Percentiles rank a stretch among this genome's conserved stretches.
Evolutionary conservation across 2,797 vertebrate genomes (phyloP).

Genomic region (Rhynchonycteris naso): DNA sequence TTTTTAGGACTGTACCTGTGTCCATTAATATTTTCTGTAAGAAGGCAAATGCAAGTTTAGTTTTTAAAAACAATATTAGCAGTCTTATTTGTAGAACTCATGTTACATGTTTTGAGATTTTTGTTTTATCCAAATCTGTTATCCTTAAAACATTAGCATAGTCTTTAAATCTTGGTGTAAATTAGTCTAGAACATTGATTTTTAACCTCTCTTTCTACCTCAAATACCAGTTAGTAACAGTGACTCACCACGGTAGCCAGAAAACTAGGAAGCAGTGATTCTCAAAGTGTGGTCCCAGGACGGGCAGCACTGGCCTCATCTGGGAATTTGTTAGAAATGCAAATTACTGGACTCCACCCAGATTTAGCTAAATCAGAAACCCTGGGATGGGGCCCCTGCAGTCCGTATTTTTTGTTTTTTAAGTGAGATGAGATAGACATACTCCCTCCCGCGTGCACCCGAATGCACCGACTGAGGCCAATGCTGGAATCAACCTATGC

Average conservation of each 20-base stretch:
- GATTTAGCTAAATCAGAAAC: not conserved
- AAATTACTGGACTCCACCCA: not conserved
- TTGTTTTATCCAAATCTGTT: constrained; percentile 39
- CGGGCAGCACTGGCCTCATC: not conserved
- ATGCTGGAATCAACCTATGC: too few relatives aligned
- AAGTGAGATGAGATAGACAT: too few relatives aligned
- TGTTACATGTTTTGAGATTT: constrained; percentile 4
- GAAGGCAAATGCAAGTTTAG: not conserved
- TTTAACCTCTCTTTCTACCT: not conserved
- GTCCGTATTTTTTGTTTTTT: too few relatives aligned
- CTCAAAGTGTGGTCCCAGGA: not conserved
- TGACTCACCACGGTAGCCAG: not conserved
- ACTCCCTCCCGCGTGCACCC: too few relatives aligned
- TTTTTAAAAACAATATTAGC: not conserved
- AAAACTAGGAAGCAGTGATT: not conserved
- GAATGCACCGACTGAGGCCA: too few relatives aligned
- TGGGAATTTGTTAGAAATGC: constrained; percentile 15
- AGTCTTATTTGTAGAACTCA: constrained; percentile 18
- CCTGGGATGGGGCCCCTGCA: not conserved
- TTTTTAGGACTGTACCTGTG: not conserved
- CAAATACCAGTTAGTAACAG: not conserved
- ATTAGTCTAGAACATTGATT: not conserved
- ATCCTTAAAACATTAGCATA: not conserved
- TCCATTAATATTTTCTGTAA: not conserved
- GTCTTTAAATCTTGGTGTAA: not conserved